These are phyloP conservation scores for Branchellion lobata DNA, from an alignment of 2,888 invertebrate genomes.

Conservation along the genomic window DNA sequence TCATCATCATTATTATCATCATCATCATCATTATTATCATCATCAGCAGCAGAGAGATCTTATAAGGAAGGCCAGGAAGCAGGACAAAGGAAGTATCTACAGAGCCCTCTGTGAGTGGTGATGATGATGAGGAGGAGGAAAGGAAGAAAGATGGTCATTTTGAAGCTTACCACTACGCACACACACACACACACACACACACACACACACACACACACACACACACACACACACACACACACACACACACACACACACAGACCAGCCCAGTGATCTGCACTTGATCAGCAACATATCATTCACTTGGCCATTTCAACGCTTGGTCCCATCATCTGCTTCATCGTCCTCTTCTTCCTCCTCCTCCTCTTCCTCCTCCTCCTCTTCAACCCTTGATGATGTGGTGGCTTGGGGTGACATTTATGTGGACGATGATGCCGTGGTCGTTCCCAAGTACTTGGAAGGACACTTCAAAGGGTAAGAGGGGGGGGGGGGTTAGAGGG, in stretches of 20 bases:
- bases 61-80: not conserved
- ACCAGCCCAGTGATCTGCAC: not conserved
- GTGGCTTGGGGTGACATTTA: not conserved
- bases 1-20: too few relatives aligned
- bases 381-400: not conserved
- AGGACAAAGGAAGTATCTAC: not conserved
- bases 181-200: too few relatives aligned
- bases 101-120: not conserved
- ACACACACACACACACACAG: not conserved
- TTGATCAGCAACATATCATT: constrained; percentile 1
- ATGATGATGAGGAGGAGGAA: not conserved
- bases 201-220: not conserved
- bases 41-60: too few relatives aligned
- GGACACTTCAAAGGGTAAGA: not conserved
- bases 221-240: not conserved
- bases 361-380: not conserved
- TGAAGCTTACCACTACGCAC: too few relatives aligned
- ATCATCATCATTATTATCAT: too few relatives aligned
- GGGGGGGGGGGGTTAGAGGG: too few relatives aligned
- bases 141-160: too few relatives aligned
- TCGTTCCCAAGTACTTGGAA: not conserved
- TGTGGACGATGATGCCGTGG: not conserved
- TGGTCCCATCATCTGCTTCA: too few relatives aligned
- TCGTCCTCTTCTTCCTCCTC: too few relatives aligned
- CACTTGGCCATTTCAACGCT: too few relatives aligned